A percentile compares a stretch with the other conserved stretches of the same genome.
These are phyloP conservation scores for Tetranychus truncatus DNA, from an alignment of 2,888 invertebrate species.

Conservation along the genomic window DNA sequence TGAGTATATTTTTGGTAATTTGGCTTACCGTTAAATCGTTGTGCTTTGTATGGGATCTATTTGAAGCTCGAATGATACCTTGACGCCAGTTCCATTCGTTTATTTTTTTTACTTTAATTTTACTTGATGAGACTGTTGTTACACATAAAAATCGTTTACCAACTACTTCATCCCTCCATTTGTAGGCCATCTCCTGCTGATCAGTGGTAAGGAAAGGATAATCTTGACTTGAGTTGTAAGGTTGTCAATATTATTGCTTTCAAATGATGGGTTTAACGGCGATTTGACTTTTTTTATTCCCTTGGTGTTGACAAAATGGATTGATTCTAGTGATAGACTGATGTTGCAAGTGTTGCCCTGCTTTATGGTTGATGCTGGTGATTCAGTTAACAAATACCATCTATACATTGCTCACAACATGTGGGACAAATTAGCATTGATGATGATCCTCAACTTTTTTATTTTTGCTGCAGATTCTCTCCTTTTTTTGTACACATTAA, in stretches of 20 bases:
- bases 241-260: no score
- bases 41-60: background rate
- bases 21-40: conserved; percentile 1
- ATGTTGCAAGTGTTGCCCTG: background rate
- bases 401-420: background rate
- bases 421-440: background rate
- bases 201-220: background rate
- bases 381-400: conserved; percentile 1
- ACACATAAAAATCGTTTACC: conserved; percentile 11
- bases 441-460: background rate
- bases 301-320: background rate
- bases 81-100: conserved; percentile 8
- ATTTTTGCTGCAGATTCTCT: background rate
- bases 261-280: background rate
- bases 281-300: background rate
- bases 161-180: conserved; percentile 8
- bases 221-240: background rate
- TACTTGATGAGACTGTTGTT: background rate
- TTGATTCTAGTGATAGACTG: background rate
- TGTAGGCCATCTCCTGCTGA: conserved; percentile 9
- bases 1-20: background rate
- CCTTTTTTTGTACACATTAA: background rate
- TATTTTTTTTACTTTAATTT: conserved; percentile 6
- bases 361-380: background rate
- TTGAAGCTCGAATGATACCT: conserved; percentile 12